Evolutionary conservation across 2,888 invertebrate species (phyloP).

Genomic region (Agrochola lychnidis): DNA sequence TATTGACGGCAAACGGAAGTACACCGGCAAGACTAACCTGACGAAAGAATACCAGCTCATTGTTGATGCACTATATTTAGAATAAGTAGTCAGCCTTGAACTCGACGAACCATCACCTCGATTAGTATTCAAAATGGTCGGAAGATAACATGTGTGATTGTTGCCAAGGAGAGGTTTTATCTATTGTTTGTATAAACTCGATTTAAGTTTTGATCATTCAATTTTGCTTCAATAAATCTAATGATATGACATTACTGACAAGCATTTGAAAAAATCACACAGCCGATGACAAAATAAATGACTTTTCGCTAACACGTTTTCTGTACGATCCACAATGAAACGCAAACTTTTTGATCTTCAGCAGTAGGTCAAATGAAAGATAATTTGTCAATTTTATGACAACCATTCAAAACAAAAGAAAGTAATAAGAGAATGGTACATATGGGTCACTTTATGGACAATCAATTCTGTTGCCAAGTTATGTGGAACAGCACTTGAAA

Average conservation of each 20-base stretch:
- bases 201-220: not conserved
- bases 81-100: constrained; percentile 48
- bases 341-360: constrained; percentile 7
- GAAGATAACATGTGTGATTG: constrained; percentile 15
- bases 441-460: constrained; percentile 42
- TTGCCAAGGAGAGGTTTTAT: constrained; percentile 30
- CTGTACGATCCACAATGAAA: constrained; percentile 10
- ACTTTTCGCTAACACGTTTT: constrained; percentile 11
- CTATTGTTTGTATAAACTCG: constrained; percentile 5
- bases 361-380: constrained; percentile 26
- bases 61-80: constrained; percentile 46
- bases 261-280: not conserved
- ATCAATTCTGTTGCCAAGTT: constrained; percentile 48
- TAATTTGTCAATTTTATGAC: constrained; percentile 18
- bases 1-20: constrained; percentile 48
- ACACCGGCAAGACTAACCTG: constrained; percentile 45
- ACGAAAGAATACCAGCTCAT: constrained; percentile 37
- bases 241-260: not conserved
- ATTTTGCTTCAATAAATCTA: not conserved
- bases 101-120: constrained; percentile 39
- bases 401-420: constrained; percentile 23
- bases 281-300: not conserved
- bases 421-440: constrained; percentile 22
- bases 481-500: constrained; percentile 37
- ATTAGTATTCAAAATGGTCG: constrained; percentile 41